Evolutionary conservation across 2,113 vertebrate species (phyloP), one percentile per base, ranked within the genome.

Genomic region (Etia nguti): DNA sequence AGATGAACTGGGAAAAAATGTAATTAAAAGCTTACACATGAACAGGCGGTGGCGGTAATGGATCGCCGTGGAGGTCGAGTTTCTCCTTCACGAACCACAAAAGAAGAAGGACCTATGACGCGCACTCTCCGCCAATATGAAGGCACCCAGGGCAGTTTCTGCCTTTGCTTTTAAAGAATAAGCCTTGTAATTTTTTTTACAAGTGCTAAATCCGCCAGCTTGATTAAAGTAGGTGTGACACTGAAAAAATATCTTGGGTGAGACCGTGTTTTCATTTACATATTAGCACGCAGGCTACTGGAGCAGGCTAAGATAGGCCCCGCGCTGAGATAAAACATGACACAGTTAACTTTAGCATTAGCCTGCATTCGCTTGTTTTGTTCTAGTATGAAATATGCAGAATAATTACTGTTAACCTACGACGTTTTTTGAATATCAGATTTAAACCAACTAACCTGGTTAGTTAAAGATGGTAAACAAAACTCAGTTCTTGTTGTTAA

Each of bases 211-310:
- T 87, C 90, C 89, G 54, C 52, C 55, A n/a, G 85, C 86, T 86
- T 85, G 91, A 91, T 90, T 90, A 83, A 95, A 95, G 92, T 95
- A 95, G 94, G 96, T 95, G 93, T 94, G 88, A 93, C 94, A 87
- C 92, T 94, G 89, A 94, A 88, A 88, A 77, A 83, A 88, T 91
- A 95, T 94, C 92, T 89, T 94, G 95, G 96, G 96, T 96, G 83
- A 95, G 95, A 15, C 6, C n/a, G 20, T 41, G 57, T 24, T 31
- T n/a, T 6, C 13, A 8, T 55, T 3, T 24, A 7, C 4, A 31
- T 38, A n/a, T 75, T 38, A 41, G 13, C 52, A 12, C 24, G 9
- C 11, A 12, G 12, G 43, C n/a, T 5, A 12, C n/a, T 18, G 20
- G 15, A 26, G 29, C 11, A 6, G 24, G 26, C 34, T 31, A 18